phyloP scores from a whole-genome alignment of 2,797 vertebrate genomes.

The Pteronotus mesoamericanus region DNA sequence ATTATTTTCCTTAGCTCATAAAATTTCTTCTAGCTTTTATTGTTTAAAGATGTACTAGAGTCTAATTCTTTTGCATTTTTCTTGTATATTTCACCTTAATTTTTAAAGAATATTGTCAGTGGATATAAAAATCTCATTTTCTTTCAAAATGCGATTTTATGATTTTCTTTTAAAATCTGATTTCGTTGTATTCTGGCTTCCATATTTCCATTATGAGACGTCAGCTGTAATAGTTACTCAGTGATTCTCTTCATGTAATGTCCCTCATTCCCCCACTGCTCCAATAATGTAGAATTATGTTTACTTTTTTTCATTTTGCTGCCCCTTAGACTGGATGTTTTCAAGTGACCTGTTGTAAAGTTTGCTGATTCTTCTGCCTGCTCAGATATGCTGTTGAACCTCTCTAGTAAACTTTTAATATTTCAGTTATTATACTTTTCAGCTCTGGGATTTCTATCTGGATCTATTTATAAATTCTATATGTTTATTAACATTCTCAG shows the following conservation, averaged over 20 bases:
- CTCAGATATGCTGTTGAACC: neutral
- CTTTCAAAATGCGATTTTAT: neutral
- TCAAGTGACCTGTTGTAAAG: neutral
- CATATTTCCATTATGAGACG: neutral
- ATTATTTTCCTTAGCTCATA: neutral
- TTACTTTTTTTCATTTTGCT: neutral
- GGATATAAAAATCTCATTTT: neutral
- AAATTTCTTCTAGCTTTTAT: neutral
- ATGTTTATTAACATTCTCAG: neutral
- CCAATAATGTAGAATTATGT: neutral
- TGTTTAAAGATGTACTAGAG: neutral
- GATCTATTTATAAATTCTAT: neutral
- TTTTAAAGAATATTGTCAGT: neutral
- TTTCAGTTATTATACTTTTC: neutral
- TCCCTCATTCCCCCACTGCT: neutral
- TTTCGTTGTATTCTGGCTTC: neutral
- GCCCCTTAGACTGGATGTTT: neutral
- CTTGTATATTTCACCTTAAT: neutral
- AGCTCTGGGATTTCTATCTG: neutral
- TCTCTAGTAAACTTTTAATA: neutral
- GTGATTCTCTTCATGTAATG: neutral
- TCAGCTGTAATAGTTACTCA: neutral
- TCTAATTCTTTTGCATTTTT: neutral
- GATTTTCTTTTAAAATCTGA: neutral
- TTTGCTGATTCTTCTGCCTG: neutral